These are phyloP conservation scores for Notechis scutatus DNA, from an alignment of 2,113 vertebrate species.

Conservation along the genomic window DNA sequence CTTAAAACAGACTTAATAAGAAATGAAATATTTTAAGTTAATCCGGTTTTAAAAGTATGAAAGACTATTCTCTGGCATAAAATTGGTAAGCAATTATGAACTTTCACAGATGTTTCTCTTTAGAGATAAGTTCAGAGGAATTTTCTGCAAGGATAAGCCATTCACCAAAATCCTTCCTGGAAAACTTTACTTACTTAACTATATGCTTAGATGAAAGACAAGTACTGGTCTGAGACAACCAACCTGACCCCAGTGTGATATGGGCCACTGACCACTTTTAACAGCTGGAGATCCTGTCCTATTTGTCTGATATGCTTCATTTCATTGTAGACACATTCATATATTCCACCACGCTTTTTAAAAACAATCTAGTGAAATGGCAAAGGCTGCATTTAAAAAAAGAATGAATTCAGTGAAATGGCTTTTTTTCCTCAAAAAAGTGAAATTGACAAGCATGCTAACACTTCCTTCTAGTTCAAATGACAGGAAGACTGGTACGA, in stretches of 20 bases:
- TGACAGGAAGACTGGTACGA: not conserved
- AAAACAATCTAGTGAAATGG: not conserved
- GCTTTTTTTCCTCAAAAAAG: not conserved
- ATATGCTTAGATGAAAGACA: not conserved
- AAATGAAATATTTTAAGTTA: accelerated
- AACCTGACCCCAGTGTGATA: not conserved
- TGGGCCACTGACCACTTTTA: not conserved
- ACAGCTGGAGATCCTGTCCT: not conserved
- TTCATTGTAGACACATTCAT: not conserved
- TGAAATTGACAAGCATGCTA: not conserved
- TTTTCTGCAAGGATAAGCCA: not conserved
- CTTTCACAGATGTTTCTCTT: not conserved
- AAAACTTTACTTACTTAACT: not conserved
- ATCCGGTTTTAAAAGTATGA: not conserved
- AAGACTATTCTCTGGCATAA: not conserved
- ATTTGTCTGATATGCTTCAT: not conserved
- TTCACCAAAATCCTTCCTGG: not conserved
- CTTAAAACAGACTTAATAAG: not conserved
- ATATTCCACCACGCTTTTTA: not conserved
- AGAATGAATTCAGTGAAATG: not conserved
- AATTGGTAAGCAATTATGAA: not conserved
- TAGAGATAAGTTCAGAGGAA: not conserved
- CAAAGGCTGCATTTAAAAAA: not conserved
- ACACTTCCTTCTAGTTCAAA: not conserved
- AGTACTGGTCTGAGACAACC: not conserved